Base-by-base conservation (phyloP, 2,888 invertebrate species). In the Torymus texanus region DNA sequence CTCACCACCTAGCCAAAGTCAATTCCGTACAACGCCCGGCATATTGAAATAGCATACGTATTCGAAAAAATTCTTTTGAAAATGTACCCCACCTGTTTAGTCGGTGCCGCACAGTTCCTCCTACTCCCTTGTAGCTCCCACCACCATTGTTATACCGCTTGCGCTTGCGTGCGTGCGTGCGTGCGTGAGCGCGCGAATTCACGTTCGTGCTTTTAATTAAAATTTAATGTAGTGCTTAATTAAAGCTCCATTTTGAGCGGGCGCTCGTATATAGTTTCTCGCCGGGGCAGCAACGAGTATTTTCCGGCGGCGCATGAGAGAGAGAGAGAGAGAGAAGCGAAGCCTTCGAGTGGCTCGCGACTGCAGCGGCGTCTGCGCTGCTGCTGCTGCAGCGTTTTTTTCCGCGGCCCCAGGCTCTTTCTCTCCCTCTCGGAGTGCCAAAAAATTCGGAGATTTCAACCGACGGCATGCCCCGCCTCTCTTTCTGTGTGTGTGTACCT, bases 371-470 rank as follows among this genome's bases (percentile, higher is more conserved):
- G 51, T n/a, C 61, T 12, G 72, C 53, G 13, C 18, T 21, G 21
- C 21, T 21, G 56, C 65, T 50, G 29, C 67, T 61, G 51, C 21
- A 61, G 51, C 4, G 41, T 8, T 5, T 50, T 58, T 63, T 62
- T 63, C 18, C 2, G 53, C 21, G 16, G 13, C 16, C 51, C 3
- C 29, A 29, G 55, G 14, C 16, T 51, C n/a, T 68, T 21, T 70
- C 16, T 59, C 51, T 16, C 8, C n/a, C 13, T 4, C 14, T 5
- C 21, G 11, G 51, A 18, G n/a, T 8, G 65, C 82, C 81, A 81
- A 85, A 87, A 87, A 87, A 85, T 86, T 85, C 83, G 86, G 86
- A 80, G 88, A 88, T 80, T 88, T 88, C 86, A 88, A 88, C 87
- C 87, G 85, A 83, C 87, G 86, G 84, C 75, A 8, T 70, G 80